Base-by-base conservation (phyloP, 1,140 invertebrate species). In the Drosophila nigrodunni region DNA sequence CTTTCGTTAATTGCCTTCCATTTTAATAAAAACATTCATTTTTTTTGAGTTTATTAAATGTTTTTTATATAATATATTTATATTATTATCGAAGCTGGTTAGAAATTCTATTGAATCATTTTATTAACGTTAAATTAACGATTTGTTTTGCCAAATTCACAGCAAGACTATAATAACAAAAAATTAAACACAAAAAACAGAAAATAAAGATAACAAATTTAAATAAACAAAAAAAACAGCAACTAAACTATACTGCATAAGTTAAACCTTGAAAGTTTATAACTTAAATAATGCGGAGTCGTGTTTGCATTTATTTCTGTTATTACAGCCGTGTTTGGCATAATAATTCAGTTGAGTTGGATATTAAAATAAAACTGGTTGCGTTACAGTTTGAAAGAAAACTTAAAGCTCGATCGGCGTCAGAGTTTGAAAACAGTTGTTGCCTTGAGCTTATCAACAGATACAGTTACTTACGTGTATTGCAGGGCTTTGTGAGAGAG, bases 271-370 rank as follows among this genome's bases (percentile, higher is more conserved):
- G 25, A 7, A 5, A 13, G 41, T 7, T 43, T 43, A 10, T 43
- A 5, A 15, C 10, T 7, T 60, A 54, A 30, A 39, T 21, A 30
- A 10, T 44, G 13, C 35, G 4, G 52, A 9, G 15, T 0, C 50
- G 4, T 47, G 0, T 57, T 1, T 61, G 4, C 9, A 13, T 39
- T 21, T 52, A 8, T 37, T 9, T 46, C 25, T 69, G 50, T 58
- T 75, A 7, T 58, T 65, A 44, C 73, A 75, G 73, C 59, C 39
- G 69, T 76, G 61, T 49, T 60, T 15, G 62, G 69, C 41, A 73
- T 60, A 21, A 57, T 41, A 72, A 72, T 57, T 66, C 30, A 44
- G 25, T 58, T 58, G 25, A 59, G 47, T 62, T 37, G 43, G 7
- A 67, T 4, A 68, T 74, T 47, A 57, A 69, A 74, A 66, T 7